These are phyloP conservation scores for Halocynthia aurantium DNA, from an alignment of 23 tunicate species.

Conservation along the genomic window DNA sequence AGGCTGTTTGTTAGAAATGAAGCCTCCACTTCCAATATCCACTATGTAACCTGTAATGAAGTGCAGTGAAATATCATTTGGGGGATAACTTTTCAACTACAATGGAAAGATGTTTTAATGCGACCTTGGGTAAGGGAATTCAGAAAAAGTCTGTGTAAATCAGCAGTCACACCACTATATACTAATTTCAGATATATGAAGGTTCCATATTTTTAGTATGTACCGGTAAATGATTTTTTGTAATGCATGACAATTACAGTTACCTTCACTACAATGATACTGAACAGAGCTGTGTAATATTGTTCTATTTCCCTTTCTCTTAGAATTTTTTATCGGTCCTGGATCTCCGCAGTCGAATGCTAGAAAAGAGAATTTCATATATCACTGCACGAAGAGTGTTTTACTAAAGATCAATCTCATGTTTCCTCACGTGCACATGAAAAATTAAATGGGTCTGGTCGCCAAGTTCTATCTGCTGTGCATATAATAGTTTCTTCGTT, in stretches of 20 bases:
- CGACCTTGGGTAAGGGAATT: too few species aligned
- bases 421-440: constrained; percentile 37
- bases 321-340: not conserved
- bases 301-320: not conserved
- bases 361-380: not conserved
- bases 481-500: constrained; percentile 21
- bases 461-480: constrained; percentile 33
- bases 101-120: too few species aligned
- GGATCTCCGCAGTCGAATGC: constrained; percentile 40
- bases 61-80: too few species aligned
- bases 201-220: too few species aligned
- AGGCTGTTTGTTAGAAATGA: not conserved
- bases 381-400: not conserved
- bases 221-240: not conserved
- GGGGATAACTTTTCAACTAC: too few species aligned
- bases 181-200: too few species aligned
- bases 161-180: too few species aligned
- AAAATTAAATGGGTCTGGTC: constrained; percentile 19
- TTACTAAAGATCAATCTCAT: not conserved
- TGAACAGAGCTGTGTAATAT: constrained; percentile 1
- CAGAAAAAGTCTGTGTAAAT: too few species aligned
- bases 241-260: not conserved
- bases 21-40: constrained; percentile 16
- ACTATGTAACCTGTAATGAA: constrained; percentile 16
- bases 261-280: constrained; percentile 39